Percentiles rank a stretch among this genome's conserved stretches.
Conservation (phyloP, 1,140 invertebrate genomes). For the Neotoxoptera formosana region DNA sequence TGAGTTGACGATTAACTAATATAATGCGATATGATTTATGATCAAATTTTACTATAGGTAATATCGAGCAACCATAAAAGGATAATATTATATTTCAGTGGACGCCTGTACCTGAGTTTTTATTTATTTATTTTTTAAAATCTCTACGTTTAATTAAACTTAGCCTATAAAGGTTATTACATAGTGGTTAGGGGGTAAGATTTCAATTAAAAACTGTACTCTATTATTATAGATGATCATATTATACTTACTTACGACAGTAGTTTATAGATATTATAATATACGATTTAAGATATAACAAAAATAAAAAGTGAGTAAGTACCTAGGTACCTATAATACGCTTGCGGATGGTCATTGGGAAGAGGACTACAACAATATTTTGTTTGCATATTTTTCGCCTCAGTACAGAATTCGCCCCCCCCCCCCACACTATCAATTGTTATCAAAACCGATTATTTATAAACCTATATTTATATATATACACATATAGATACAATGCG, state of each 20-base stretch:
- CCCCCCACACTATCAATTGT: not conserved
- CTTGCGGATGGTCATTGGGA: not conserved
- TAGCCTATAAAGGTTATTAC: too few species aligned
- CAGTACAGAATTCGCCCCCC: not conserved
- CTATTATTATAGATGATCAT: not conserved
- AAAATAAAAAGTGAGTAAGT: not conserved
- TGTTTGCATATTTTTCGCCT: not conserved
- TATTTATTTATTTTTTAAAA: too few species aligned
- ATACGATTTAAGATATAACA: not conserved
- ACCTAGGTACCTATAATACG: not conserved
- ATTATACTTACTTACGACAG: not conserved
- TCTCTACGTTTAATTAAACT: too few species aligned
- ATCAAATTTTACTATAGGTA: too few species aligned
- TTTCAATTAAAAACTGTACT: too few species aligned
- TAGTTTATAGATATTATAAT: not conserved
- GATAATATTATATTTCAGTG: too few species aligned
- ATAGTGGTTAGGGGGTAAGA: too few species aligned
- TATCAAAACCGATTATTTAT: not conserved
- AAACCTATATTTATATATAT: too few species aligned
- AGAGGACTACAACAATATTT: not conserved
- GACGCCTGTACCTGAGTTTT: too few species aligned
- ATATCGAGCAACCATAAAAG: too few species aligned
- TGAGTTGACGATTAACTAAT: too few species aligned
- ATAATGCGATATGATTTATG: too few species aligned
- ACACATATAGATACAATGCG: not conserved